phyloP scores from a whole-genome alignment of 2,797 vertebrate genomes.

The Coregonus ussuriensis region DNA sequence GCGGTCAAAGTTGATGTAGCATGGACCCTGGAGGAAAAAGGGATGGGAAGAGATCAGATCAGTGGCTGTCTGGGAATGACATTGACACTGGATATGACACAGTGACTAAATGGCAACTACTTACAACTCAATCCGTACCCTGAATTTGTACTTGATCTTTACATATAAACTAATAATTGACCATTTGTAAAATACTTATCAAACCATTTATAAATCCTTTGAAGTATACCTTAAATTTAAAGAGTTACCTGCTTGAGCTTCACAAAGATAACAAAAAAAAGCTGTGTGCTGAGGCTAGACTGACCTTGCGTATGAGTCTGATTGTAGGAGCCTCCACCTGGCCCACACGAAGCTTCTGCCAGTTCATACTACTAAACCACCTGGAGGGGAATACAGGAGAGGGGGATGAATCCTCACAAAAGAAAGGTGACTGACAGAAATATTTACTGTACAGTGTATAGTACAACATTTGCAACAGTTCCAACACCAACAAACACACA shows the following conservation, averaged over 20 bases:
- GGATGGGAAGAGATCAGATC: not conserved
- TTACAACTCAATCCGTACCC: not conserved
- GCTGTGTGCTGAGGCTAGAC: not conserved
- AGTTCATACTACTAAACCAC: constrained; percentile 64
- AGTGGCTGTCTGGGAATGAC: not conserved
- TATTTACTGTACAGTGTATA: no score
- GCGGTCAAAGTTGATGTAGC: constrained; percentile 81
- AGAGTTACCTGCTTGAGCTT: no score
- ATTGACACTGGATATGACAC: not conserved
- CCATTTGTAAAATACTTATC: no score
- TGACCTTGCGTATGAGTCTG: constrained; percentile 76
- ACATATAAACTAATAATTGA: no score
- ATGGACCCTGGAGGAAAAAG: constrained; percentile 69
- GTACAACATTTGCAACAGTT: no score
- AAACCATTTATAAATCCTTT: no score
- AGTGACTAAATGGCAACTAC: not conserved
- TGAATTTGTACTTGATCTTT: not conserved
- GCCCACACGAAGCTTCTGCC: constrained; percentile 78
- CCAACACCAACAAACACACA: not conserved
- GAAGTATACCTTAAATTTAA: no score
- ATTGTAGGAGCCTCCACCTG: constrained; percentile 79
- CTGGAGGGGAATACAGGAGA: not conserved
- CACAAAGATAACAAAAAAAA: no score
- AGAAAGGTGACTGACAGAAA: no score
- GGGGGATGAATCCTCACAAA: no score